Conservation (phyloP, 1,140 invertebrate species). For the Paramacrobiotus metropolitanus region DNA sequence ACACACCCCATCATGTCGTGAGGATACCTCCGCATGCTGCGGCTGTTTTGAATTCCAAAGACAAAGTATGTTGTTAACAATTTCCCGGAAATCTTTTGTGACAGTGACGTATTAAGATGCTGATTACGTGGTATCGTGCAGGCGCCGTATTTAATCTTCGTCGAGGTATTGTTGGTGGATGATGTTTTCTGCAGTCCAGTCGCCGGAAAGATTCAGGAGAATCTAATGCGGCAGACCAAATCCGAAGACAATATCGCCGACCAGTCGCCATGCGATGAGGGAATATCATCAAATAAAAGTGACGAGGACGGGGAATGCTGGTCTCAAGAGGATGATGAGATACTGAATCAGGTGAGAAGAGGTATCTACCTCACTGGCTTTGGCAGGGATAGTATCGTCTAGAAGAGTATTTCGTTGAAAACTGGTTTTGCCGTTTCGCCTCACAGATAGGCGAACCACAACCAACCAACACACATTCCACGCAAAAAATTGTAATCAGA, state of each 20-base stretch:
- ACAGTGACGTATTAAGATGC: slow-evolving; percentile 3
- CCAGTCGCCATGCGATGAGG: slow-evolving; percentile 8
- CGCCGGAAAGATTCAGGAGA: slow-evolving; percentile 41
- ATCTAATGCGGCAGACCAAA: slow-evolving; percentile 58
- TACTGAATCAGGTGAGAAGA: slow-evolving; percentile 34
- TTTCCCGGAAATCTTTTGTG: not conserved
- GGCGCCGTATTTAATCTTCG: slow-evolving; percentile 92
- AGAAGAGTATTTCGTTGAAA: too few species aligned
- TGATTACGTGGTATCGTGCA: slow-evolving; percentile 25
- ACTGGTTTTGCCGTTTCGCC: too few species aligned
- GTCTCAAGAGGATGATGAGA: slow-evolving; percentile 88
- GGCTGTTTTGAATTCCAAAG: slow-evolving; percentile 93
- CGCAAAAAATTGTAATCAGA: too few species aligned
- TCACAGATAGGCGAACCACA: too few species aligned
- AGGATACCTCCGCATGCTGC: slow-evolving; percentile 76
- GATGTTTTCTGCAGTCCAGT: slow-evolving; percentile 53
- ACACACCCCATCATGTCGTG: slow-evolving; percentile 49
- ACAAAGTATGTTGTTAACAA: slow-evolving; percentile 41
- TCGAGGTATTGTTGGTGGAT: slow-evolving; percentile 78
- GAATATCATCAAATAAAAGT: slow-evolving; percentile 12
- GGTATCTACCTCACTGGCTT: too few species aligned
- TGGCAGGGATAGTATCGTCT: too few species aligned
- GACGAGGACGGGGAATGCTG: slow-evolving; percentile 45
- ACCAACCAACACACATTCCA: too few species aligned
- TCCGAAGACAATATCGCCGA: slow-evolving; percentile 62